Conservation (phyloP, 2,797 vertebrate genomes). For the Sphenodon punctatus region DNA sequence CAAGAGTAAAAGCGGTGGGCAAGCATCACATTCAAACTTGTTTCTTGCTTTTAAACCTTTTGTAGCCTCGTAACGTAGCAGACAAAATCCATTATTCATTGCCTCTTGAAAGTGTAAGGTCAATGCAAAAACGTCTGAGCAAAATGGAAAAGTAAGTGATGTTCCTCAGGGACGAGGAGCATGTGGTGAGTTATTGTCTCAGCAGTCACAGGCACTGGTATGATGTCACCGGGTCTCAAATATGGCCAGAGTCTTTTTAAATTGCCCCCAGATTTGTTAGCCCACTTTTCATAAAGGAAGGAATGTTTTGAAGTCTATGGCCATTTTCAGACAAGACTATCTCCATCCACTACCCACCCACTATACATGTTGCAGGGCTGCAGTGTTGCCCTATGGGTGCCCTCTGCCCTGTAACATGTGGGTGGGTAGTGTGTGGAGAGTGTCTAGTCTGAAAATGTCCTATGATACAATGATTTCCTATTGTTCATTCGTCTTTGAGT, state of each 20-base stretch:
- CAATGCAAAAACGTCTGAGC: background rate
- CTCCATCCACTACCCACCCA: too few relatives aligned
- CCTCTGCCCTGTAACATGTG: too few relatives aligned
- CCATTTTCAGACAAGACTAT: too few relatives aligned
- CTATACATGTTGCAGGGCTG: too few relatives aligned
- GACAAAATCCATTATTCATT: background rate
- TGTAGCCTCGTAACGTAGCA: background rate
- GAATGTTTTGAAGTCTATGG: too few relatives aligned
- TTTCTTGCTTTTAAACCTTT: background rate
- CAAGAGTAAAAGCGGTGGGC: background rate
- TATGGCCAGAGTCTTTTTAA: background rate
- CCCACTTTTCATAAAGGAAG: too few relatives aligned
- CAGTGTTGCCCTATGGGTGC: too few relatives aligned
- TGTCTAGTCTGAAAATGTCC: too few relatives aligned
- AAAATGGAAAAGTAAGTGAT: background rate
- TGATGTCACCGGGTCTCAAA: background rate
- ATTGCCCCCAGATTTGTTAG: too few relatives aligned
- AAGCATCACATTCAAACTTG: background rate
- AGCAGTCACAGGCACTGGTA: background rate
- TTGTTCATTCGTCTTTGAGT: too few relatives aligned
- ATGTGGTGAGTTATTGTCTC: background rate
- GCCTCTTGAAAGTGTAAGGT: background rate
- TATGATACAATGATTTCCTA: too few relatives aligned
- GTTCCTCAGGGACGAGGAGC: background rate
- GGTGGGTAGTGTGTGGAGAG: too few relatives aligned